Base-by-base conservation (phyloP, 2,113 vertebrate species). In the Passerina amoena region DNA sequence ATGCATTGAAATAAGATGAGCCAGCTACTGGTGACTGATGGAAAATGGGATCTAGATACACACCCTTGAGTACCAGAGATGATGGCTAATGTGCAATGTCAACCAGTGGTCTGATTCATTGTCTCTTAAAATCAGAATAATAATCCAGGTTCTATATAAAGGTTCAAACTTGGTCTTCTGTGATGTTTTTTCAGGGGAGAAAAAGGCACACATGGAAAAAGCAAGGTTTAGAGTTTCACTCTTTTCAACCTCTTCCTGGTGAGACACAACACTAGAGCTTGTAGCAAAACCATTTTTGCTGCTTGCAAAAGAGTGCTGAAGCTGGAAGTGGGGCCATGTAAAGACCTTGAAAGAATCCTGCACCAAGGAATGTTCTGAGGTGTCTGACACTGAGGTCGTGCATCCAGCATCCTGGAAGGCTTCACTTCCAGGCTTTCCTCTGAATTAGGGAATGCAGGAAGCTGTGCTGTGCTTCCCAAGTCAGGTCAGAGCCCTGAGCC, bases 141-240 rank as follows among this genome's bases (percentile, higher is more conserved):
- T 50, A 15, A 68, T 10, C 5, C 25, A 71, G 17, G 38, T 3
- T 59, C 7, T 25, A 9, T 33, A 38, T 51, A 71, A 68, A 68
- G 1, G 2, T 40, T 72, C 42, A 70, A 21, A 54, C 2, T 27
- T 6, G 0, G 35, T 71, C 18, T 72, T 50, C 38, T 47, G 13
- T 61, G 37, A 42, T 31, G 2, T 17, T 45, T 63, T 35, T 22
- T 21, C 5, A 6, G 5, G 6, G 1, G 0, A 0, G 4, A 28
- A 56, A n/a, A 27, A 14, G 3, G 18, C 25, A 47, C 5, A 47
- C 19, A 28, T 61, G 8, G 27, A 8, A 63, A 81, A 78, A 78
- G 1, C 5, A 68, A 5, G 4, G n/a, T 81, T 91, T 70, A 33
- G 53, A 38, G 17, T 33, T 38, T 40, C 44, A 50, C 21, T 48